Evolutionary conservation across 92 coral and sea anemone genomes (phyloP).

Genomic region (Actinernus sp.): DNA sequence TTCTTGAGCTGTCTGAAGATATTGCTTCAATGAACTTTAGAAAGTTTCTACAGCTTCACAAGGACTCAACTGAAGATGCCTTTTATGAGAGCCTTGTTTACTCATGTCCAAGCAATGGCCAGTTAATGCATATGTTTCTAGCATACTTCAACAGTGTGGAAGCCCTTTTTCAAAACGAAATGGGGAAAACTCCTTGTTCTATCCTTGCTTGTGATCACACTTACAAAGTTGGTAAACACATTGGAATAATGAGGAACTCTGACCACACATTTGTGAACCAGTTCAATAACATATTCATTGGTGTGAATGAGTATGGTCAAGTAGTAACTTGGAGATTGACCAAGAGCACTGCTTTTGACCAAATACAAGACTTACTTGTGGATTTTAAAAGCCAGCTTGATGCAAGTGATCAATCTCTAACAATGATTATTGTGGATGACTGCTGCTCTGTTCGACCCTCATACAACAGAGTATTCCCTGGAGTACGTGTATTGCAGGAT

Average conservation of each 20-base stretch:
- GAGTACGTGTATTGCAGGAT: constrained; percentile 32
- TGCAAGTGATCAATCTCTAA: background rate
- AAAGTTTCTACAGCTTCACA: background rate
- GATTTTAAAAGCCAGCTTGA: constrained; percentile 49
- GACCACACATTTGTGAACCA: constrained; percentile 62
- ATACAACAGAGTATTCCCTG: constrained; percentile 38
- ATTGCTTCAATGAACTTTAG: constrained; percentile 48
- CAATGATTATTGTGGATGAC: constrained; percentile 63
- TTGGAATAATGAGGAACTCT: constrained; percentile 30
- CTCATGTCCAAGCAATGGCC: constrained; percentile 56
- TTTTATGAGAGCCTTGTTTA: constrained; percentile 33
- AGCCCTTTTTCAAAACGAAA: constrained; percentile 8
- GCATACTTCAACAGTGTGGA: constrained; percentile 27
- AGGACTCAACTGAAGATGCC: background rate
- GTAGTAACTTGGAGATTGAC: constrained; percentile 59
- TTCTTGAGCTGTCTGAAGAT: constrained; percentile 36
- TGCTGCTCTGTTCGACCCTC: constrained; percentile 43
- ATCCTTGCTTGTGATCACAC: constrained; percentile 76
- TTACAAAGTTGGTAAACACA: constrained; percentile 68
- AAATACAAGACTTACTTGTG: constrained; percentile 43
- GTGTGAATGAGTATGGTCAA: constrained; percentile 67
- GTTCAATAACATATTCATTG: constrained; percentile 67
- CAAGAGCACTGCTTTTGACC: constrained; percentile 52
- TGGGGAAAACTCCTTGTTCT: constrained; percentile 23
- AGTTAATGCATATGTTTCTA: constrained; percentile 47